Evolutionary conservation across 2,113 vertebrate species (phyloP).

Genomic region (Nothoprocta pentlandii): DNA sequence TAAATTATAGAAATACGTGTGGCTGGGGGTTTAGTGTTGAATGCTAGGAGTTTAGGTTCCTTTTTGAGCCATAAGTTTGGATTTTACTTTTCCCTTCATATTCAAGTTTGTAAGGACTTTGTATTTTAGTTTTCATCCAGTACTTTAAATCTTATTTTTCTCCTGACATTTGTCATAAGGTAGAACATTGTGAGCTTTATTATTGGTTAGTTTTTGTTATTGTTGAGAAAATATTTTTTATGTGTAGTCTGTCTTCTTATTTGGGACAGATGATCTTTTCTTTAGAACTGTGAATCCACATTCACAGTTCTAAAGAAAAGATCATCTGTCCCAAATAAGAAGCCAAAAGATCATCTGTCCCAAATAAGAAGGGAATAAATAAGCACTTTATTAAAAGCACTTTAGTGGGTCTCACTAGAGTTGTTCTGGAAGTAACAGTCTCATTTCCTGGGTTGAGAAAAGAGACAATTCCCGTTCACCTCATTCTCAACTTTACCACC

Average conservation of each 20-base stretch:
- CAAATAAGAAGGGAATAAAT: neutral
- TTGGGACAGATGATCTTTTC: neutral
- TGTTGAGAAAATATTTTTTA: neutral
- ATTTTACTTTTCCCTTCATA: neutral
- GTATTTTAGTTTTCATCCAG: neutral
- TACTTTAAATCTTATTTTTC: neutral
- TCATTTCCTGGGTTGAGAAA: neutral
- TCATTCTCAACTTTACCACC: neutral
- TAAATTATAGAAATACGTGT: neutral
- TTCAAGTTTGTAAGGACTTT: neutral
- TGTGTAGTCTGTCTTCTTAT: neutral
- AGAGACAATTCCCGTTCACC: neutral
- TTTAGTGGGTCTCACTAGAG: neutral
- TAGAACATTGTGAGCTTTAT: neutral
- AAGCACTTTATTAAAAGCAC: neutral
- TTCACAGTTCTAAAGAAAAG: neutral
- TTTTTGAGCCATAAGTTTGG: neutral
- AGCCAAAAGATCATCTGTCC: neutral
- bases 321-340: neutral
- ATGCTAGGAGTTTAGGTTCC: neutral
- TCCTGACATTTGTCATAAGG: neutral
- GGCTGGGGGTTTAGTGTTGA: too few relatives aligned
- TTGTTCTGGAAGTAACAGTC: neutral
- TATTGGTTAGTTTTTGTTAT: neutral
- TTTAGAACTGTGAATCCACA: neutral